phyloP scores from a whole-genome alignment of 2,888 invertebrate genomes.

The Drosophila rubida region DNA sequence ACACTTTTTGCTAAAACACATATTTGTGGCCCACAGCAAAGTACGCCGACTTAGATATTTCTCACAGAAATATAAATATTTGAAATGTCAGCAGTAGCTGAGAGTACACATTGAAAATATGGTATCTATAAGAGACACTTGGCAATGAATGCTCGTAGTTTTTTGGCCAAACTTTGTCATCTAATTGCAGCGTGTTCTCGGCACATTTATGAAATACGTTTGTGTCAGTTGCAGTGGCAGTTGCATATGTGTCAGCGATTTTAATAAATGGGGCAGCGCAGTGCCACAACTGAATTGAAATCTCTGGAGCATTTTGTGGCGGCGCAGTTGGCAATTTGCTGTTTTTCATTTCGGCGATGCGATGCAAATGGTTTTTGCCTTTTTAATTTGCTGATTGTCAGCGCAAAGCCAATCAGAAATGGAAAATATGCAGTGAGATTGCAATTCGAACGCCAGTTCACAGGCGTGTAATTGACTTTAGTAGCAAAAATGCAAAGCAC shows the following conservation, averaged over 20 bases:
- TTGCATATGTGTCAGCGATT: slow-evolving; percentile 42
- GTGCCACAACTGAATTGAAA: slow-evolving; percentile 35
- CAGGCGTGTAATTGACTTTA: slow-evolving; percentile 36
- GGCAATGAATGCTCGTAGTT: slow-evolving; percentile 7
- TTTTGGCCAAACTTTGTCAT: slow-evolving; percentile 58
- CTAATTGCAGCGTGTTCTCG: slow-evolving; percentile 59
- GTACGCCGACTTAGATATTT: too few relatives aligned
- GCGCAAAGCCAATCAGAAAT: slow-evolving; percentile 3
- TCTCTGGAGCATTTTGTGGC: slow-evolving; percentile 53
- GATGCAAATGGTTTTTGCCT: slow-evolving; percentile 27
- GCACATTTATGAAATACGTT: slow-evolving; percentile 64
- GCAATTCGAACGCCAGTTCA: slow-evolving; percentile 48
- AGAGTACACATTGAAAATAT: too few relatives aligned
- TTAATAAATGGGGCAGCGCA: slow-evolving; percentile 52
- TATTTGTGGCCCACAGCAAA: too few relatives aligned
- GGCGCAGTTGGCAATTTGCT: slow-evolving; percentile 29
- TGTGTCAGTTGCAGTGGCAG: slow-evolving; percentile 35
- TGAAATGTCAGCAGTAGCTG: too few relatives aligned
- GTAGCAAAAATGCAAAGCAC: too few relatives aligned
- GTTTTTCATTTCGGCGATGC: slow-evolving; percentile 45
- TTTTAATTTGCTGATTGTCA: slow-evolving; percentile 57
- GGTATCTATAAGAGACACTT: too few relatives aligned
- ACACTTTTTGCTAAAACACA: too few relatives aligned
- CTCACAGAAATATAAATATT: too few relatives aligned
- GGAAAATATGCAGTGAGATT: slow-evolving; percentile 11